These are phyloP conservation scores for Apteryx owenii DNA, from an alignment of 2,113 vertebrate genomes.

Conservation along the genomic window DNA sequence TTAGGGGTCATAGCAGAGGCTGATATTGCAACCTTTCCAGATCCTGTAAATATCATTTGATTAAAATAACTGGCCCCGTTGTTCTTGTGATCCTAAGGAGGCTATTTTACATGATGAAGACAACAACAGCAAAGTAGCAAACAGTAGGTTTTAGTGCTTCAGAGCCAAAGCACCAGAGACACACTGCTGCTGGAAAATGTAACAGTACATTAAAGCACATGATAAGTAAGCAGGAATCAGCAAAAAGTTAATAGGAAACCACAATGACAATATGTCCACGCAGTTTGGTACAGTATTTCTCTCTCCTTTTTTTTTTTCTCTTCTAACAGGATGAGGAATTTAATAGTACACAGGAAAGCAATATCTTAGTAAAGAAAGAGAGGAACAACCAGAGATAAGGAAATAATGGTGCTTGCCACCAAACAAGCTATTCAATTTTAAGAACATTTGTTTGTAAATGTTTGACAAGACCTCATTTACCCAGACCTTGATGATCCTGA, in stretches of 20 bases:
- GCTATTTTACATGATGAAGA: conserved; percentile 28
- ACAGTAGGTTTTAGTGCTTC: conserved; percentile 19
- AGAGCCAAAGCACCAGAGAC: not conserved
- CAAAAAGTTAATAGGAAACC: conserved; percentile 2
- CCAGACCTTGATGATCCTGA: conserved; percentile 6
- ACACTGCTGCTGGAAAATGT: conserved; percentile 33
- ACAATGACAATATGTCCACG: not conserved
- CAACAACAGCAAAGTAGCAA: not conserved
- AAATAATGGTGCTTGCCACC: conserved; percentile 23
- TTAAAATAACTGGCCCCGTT: conserved; percentile 41
- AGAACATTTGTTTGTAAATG: conserved; percentile 14
- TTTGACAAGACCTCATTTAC: conserved; percentile 41
- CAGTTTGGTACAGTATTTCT: not conserved
- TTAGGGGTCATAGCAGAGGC: conserved; percentile 69
- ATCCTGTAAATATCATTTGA: conserved; percentile 64
- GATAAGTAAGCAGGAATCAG: conserved; percentile 41
- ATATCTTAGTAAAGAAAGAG: conserved; percentile 55
- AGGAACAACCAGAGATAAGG: conserved; percentile 64
- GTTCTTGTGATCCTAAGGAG: conserved; percentile 65
- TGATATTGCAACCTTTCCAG: conserved; percentile 69
- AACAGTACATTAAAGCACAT: conserved; percentile 5
- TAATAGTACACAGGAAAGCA: conserved; percentile 57
- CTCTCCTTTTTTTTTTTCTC: accelerated
- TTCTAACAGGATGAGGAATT: conserved; percentile 55
- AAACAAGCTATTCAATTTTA: conserved; percentile 18